Evolutionary conservation across 2,113 vertebrate species (phyloP), one percentile per base, ranked within the genome.

Genomic region (Pygoscelis antarcticus): DNA sequence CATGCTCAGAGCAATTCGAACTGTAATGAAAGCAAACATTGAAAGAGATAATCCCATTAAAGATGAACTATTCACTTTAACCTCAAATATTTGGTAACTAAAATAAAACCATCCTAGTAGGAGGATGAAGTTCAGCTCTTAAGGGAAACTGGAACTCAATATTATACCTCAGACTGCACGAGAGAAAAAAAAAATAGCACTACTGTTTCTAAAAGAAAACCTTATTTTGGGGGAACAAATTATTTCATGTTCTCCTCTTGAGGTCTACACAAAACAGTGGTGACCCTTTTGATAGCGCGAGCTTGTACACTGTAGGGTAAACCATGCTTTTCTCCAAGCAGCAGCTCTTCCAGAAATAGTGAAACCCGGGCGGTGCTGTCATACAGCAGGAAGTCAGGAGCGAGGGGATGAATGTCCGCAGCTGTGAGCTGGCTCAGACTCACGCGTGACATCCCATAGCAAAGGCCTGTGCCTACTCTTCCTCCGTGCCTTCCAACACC

Each of bases 1-100:
- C 98, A 98, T 97, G 98, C 98, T 98, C 94, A 78, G 97, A 97
- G 97, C 96, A 97, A 98, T 97, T 96, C 54, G 29, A 96, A 96
- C 95, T 96, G 92, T 98, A 98, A 98, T 98, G 97, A 98, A 98
- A 98, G 98, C 97, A 98, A 98, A 98, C 98, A 98, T 51, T 97
- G 97, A 40, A 86, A 97, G 97, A 98, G 98, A 98, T 98, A 98
- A 98, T 98, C 98, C 98, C 98, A 98, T 98, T 98, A 98, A 97
- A 97, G 98, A 98, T 97, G 97, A 98, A 98, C 98, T 98, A 98
- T 98, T 98, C 97, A 97, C 98, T 98, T 89, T 90, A 97, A 90
- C 95, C 98, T 96, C 97, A 97, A 97, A 96, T 98, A 97, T 96
- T 98, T 97, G 96, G 98, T 96, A 97, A 96, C 97, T 96, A 90